These are phyloP conservation scores for Callipepla californica DNA, from an alignment of 2,113 vertebrate species.

Conservation along the genomic window DNA sequence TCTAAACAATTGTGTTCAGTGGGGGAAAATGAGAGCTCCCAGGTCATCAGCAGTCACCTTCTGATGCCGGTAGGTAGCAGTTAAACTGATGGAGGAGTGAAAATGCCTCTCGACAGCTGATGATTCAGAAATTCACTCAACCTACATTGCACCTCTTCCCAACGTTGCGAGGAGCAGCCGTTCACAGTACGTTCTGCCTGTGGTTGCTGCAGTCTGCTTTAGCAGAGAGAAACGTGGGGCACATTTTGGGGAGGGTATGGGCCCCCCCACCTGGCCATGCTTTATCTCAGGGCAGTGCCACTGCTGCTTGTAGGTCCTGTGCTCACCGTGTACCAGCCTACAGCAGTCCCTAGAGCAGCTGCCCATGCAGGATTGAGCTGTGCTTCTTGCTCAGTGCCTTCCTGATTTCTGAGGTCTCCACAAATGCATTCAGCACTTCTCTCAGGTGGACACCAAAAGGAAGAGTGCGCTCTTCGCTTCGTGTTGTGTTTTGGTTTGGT, in stretches of 20 bases:
- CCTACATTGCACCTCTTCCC: not conserved
- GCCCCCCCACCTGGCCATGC: not conserved
- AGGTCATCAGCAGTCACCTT: not conserved
- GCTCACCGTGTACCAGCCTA: not conserved
- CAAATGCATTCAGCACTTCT: not conserved
- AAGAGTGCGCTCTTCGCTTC: not conserved
- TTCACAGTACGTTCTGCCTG: rapidly evolving
- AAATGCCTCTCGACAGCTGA: not conserved
- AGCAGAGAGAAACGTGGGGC: not conserved
- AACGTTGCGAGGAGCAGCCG: rapidly evolving
- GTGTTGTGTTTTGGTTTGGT: not conserved
- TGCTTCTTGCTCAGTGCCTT: not conserved
- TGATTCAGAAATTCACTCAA: not conserved
- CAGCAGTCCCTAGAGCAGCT: not conserved
- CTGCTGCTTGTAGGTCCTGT: not conserved
- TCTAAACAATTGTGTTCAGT: not conserved
- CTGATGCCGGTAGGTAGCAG: constrained; percentile 24
- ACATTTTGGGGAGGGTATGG: not conserved
- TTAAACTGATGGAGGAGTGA: not conserved
- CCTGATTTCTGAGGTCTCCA: rapidly evolving
- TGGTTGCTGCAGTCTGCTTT: not conserved
- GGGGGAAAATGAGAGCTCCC: constrained; percentile 4
- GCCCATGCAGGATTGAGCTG: not conserved
- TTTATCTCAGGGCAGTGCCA: not conserved
- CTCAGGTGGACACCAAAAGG: not conserved